phyloP scores from a whole-genome alignment of 2,113 vertebrate genomes.

The Zapus hudsonius region DNA sequence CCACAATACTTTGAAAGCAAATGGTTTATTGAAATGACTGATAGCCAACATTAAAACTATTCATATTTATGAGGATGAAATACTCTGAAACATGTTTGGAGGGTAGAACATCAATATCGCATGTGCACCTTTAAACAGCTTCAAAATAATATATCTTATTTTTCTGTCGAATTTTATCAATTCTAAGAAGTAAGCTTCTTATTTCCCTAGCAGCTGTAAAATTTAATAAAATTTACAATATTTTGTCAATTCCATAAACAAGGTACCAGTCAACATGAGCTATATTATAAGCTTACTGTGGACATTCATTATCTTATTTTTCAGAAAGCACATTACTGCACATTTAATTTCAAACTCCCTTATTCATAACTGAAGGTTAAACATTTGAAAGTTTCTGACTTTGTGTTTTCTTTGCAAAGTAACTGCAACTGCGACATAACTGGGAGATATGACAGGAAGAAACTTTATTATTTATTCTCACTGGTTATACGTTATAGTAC shows the following conservation, averaged over 20 bases:
- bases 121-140: neutral
- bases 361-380: neutral
- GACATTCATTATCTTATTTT: neutral
- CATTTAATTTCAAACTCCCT: neutral
- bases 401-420: neutral
- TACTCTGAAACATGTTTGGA: constrained; percentile 12
- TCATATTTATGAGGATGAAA: neutral
- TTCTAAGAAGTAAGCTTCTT: neutral
- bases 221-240: neutral
- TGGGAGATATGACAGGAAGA: neutral
- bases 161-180: constrained; percentile 14
- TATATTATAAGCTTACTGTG: neutral
- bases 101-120: neutral
- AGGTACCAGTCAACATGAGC: neutral
- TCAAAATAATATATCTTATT: constrained; percentile 31
- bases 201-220: neutral
- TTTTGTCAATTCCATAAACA: neutral
- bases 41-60: constrained; percentile 39
- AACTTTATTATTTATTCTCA: neutral
- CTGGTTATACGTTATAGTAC: neutral
- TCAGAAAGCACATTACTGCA: neutral
- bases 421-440: neutral
- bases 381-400: neutral
- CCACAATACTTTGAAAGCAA: constrained; percentile 26
- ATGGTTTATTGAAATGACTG: neutral